These are phyloP conservation scores for Cliona cf. orientalis DNA, from an alignment of 37 sponge, comb jelly and placozoan species.

Conservation along the genomic window DNA sequence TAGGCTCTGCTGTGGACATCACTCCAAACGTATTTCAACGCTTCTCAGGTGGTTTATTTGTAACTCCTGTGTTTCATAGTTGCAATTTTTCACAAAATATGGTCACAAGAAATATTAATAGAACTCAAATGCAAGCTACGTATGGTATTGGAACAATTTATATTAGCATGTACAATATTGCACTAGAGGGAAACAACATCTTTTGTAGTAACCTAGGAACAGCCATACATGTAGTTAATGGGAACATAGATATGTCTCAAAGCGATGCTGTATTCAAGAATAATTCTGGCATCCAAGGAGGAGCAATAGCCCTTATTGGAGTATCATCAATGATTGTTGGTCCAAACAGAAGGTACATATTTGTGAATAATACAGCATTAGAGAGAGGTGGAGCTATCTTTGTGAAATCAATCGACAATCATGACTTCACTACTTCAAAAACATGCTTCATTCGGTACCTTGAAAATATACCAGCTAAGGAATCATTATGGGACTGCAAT, in stretches of 20 bases:
- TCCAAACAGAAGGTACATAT: background rate
- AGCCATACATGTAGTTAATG: slow-evolving; percentile 20
- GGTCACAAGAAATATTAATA: background rate
- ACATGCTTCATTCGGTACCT: slow-evolving; percentile 45
- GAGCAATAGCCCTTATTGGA: slow-evolving; percentile 33
- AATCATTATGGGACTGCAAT: slow-evolving; percentile 4
- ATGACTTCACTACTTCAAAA: slow-evolving; percentile 28
- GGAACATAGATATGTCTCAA: slow-evolving; percentile 8
- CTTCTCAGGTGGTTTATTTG: background rate
- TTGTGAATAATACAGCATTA: slow-evolving; percentile 21
- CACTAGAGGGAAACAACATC: background rate
- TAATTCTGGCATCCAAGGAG: slow-evolving; percentile 38
- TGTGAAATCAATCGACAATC: background rate
- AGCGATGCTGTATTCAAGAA: slow-evolving; percentile 8
- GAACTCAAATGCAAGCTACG: background rate
- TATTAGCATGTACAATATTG: slow-evolving; percentile 27
- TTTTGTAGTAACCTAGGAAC: slow-evolving; percentile 27
- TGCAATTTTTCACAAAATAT: slow-evolving; percentile 3
- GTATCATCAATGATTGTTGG: slow-evolving; percentile 5
- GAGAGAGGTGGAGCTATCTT: slow-evolving; percentile 51
- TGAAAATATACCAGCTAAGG: background rate
- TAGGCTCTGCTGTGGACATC: slow-evolving; percentile 40
- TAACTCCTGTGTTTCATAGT: background rate
- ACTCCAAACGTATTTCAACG: slow-evolving; percentile 8
- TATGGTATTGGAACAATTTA: slow-evolving; percentile 6